Percentiles rank a stretch among this genome's conserved stretches.
Evolutionary conservation across 2,113 vertebrate species (phyloP).

Genomic region (Boulengerochromis microlepis): DNA sequence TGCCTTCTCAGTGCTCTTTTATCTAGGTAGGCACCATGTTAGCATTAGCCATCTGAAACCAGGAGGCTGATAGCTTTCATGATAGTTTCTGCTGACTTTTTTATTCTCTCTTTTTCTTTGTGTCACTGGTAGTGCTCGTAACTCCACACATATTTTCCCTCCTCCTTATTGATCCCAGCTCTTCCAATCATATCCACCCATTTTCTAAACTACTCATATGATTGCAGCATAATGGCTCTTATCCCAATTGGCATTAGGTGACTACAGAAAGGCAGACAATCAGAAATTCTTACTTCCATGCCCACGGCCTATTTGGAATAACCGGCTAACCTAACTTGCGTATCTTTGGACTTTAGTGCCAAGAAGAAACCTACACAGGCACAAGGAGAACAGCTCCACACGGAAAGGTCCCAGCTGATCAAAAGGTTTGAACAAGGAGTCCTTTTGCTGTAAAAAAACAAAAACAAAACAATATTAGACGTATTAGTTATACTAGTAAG

Average conservation of each 20-base stretch:
- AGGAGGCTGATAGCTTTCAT: neutral
- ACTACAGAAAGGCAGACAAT: neutral
- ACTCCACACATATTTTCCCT: neutral
- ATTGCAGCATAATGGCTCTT: neutral
- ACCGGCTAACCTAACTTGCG: fast-evolving
- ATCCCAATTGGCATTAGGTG: neutral
- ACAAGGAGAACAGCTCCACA: neutral
- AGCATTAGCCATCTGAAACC: neutral
- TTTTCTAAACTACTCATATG: neutral
- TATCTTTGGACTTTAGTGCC: neutral
- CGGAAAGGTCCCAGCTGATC: fast-evolving
- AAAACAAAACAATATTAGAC: neutral
- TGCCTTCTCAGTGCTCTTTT: neutral
- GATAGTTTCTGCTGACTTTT: neutral
- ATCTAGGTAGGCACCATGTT: neutral
- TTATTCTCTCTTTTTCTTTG: neutral
- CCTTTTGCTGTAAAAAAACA: neutral
- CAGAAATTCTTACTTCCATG: neutral
- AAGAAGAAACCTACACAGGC: neutral
- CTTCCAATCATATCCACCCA: neutral
- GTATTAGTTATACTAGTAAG: neutral
- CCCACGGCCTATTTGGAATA: neutral
- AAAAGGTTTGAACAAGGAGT: neutral
- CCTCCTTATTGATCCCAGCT: neutral
- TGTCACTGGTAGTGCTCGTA: fast-evolving